phyloP scores from a whole-genome alignment of 2,113 vertebrate genomes.

The Dolichallabes microphthalmus region DNA sequence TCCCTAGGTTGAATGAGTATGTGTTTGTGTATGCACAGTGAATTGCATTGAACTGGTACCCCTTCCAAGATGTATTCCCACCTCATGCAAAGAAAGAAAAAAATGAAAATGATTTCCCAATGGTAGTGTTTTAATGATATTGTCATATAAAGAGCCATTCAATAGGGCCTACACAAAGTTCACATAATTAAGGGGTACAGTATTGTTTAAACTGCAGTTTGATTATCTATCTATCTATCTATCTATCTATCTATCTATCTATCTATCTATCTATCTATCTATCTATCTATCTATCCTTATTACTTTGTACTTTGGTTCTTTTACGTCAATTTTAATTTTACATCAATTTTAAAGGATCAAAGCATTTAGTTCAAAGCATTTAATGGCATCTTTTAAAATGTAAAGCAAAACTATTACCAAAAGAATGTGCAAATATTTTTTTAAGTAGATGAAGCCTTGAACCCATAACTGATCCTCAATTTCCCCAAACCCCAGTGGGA shows the following conservation, averaged over 20 bases:
- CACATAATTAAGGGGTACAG: background rate
- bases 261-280: too few species aligned
- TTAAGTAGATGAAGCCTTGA: background rate
- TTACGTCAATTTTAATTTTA: too few species aligned
- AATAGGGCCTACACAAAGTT: background rate
- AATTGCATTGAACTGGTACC: background rate
- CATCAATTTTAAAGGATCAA: background rate
- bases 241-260: too few species aligned
- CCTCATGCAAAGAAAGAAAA: background rate
- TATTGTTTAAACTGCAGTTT: background rate
- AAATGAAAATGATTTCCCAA: background rate
- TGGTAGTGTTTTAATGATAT: background rate
- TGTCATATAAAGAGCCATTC: background rate
- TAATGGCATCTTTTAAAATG: background rate
- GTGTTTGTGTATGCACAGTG: background rate
- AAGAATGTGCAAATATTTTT: background rate
- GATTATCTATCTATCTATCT: too few species aligned
- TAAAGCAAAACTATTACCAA: background rate
- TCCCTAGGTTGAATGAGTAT: background rate
- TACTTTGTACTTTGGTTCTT: background rate
- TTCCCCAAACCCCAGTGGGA: background rate
- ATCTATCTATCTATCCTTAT: too few species aligned
- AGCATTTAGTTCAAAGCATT: background rate
- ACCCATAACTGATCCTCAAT: background rate
- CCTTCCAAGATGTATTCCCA: background rate